A percentile compares a stretch with the other conserved stretches of the same genome.
Conservation (phyloP, 2,113 vertebrate species). For the Calidris pygmaea region DNA sequence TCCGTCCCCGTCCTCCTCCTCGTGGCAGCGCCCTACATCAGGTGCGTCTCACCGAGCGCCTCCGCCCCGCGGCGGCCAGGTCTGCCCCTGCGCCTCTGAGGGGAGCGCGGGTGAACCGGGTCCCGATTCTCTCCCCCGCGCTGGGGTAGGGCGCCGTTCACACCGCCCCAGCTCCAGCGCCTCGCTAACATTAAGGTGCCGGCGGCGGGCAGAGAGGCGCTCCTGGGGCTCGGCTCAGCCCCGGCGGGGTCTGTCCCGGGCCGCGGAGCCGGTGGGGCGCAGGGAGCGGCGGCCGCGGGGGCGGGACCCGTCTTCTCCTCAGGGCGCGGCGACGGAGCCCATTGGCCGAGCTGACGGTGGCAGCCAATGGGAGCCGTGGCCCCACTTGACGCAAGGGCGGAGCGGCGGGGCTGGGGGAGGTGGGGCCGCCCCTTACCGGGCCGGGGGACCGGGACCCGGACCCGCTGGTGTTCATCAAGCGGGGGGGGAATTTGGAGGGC, state of each 20-base stretch:
- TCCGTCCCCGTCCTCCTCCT: slow-evolving; percentile 75
- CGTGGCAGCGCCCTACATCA: slow-evolving; percentile 77
- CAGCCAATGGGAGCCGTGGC: not conserved
- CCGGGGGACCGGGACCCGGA: too few species aligned
- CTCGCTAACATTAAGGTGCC: too few species aligned
- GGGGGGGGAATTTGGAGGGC: rapidly evolving
- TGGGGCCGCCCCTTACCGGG: not conserved
- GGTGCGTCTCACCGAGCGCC: slow-evolving; percentile 71
- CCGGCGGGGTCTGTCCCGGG: not conserved
- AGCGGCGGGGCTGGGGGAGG: not conserved
- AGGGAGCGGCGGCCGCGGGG: too few species aligned
- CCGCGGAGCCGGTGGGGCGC: not conserved
- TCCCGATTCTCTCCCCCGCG: not conserved
- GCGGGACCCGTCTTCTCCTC: not conserved
- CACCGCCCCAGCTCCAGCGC: not conserved
- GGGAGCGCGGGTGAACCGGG: too few species aligned
- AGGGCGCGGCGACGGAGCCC: not conserved
- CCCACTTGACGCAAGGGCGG: not conserved
- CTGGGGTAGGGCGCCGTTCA: rapidly evolving
- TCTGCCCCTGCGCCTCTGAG: not conserved
- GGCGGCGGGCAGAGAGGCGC: not conserved
- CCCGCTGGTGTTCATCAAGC: not conserved
- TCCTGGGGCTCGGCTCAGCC: too few species aligned
- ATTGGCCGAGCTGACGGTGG: not conserved
- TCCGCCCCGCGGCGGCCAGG: not conserved